Evolutionary conservation across 2,888 invertebrate genomes (phyloP), one percentile per base, ranked within the genome.

Genomic region (Rhimphoctona megacephalus): DNA sequence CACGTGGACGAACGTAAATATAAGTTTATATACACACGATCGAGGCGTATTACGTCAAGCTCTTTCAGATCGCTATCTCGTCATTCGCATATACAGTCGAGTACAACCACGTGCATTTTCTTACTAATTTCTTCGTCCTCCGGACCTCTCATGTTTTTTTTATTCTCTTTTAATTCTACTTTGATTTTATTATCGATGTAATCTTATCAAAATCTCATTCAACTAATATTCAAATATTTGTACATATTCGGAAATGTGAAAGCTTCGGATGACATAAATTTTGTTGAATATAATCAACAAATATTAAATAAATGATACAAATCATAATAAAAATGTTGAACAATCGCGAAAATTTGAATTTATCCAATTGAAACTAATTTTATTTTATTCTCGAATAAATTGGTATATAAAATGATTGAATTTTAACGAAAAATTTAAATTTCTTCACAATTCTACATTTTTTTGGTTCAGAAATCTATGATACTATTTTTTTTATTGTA

Each of bases 11-110:
- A 43, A 39, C 17, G 30, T 54, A 0, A 30, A 61, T 61, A 25
- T 25, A 25, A 25, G 30, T 30, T 61, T 61, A 30, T 30, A 17
- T 17, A 17, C 61, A 54, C 67, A 30, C 46, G 39, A n/a, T 6
- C 17, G 81, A 54, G 73, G 54, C 67, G 67, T 54, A 43, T 49
- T 67, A 57, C 67, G 66, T 49, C 49, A 49, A 81, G 25, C 54
- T 72, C 72, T 52, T 43, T 57, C 19, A 6, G 61, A 61, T 61
- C 3, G 30, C 7, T 36, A 73, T 52, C 57, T 57, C 22, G 57
- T 74, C 57, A 61, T 74, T 74, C 74, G 39, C 61, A 74, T 33
- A 61, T 61, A 57, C 57, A 7, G 46, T 25, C 46, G 43, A 43
- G 30, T 61, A 46, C 25, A 22, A 43, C 25, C 70, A 30, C 70